Conservation (phyloP, 2,113 vertebrate genomes). For the Murina feae region DNA sequence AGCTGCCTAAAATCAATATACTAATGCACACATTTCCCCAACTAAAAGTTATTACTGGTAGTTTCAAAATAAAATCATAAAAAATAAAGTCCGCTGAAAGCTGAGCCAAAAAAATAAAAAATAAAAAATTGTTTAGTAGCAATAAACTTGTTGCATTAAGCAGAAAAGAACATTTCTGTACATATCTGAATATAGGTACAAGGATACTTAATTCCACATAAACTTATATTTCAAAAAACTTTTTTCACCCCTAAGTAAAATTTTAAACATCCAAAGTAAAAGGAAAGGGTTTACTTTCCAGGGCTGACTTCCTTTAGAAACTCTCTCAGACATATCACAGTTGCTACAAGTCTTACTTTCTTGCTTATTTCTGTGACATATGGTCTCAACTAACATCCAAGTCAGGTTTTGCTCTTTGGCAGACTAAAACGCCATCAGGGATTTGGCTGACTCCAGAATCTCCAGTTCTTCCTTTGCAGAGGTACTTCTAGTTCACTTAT, state of each 20-base stretch:
- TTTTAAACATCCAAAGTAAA: slow-evolving; percentile 29
- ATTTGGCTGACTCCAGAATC: neutral
- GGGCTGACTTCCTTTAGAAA: slow-evolving; percentile 34
- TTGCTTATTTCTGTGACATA: slow-evolving; percentile 7
- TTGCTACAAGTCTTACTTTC: neutral
- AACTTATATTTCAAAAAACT: neutral
- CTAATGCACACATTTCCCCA: neutral
- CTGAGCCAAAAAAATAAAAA: neutral
- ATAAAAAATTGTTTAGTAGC: neutral
- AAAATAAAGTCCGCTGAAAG: neutral
- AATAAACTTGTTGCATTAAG: slow-evolving; percentile 10
- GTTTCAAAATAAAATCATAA: slow-evolving; percentile 41
- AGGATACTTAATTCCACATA: neutral
- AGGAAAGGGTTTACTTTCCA: neutral
- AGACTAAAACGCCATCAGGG: neutral
- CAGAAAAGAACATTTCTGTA: neutral
- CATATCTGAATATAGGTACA: neutral
- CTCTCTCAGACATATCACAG: neutral
- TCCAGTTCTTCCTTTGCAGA: neutral
- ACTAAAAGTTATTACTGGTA: neutral
- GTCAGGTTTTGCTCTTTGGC: neutral
- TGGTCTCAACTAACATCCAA: neutral
- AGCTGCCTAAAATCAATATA: neutral
- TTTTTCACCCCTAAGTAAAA: neutral
- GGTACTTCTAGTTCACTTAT: neutral